Percentiles rank a stretch among this genome's conserved stretches.
Conservation (phyloP, 2,888 invertebrate genomes). For the Chirona hameri region DNA sequence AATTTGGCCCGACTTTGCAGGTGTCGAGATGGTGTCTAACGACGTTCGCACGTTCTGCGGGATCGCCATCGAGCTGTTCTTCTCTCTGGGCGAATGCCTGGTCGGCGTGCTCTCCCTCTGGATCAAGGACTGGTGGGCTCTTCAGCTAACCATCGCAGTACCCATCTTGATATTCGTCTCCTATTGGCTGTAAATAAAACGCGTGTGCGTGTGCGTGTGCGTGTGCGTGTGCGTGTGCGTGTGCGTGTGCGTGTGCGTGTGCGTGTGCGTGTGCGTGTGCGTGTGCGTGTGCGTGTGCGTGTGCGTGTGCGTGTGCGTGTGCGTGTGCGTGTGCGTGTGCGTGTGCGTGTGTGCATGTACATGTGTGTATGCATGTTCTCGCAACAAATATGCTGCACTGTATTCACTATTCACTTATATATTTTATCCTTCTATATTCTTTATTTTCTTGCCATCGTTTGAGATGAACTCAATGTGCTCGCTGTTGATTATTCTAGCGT, state of each 20-base stretch:
- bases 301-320: too few species aligned
- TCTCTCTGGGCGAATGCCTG: neutral
- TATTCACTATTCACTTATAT: neutral
- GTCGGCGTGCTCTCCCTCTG: neutral
- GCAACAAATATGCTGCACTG: too few species aligned
- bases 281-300: too few species aligned
- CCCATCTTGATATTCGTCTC: neutral
- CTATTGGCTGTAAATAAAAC: neutral
- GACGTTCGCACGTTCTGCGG: neutral
- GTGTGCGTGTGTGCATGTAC: too few species aligned
- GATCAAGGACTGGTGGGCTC: neutral
- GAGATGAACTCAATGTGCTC: too few species aligned
- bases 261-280: too few species aligned
- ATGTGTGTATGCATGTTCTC: too few species aligned
- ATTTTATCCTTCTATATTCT: neutral
- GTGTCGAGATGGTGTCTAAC: neutral
- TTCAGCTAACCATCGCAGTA: neutral
- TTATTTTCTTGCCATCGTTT: too few species aligned
- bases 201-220: neutral
- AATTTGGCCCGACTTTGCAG: neutral
- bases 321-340: too few species aligned
- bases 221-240: too few species aligned
- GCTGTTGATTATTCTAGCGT: neutral
- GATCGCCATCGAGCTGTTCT: neutral
- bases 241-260: too few species aligned